Evolutionary conservation across 2,888 invertebrate species (phyloP).

Genomic region (Stegophylla sp.): DNA sequence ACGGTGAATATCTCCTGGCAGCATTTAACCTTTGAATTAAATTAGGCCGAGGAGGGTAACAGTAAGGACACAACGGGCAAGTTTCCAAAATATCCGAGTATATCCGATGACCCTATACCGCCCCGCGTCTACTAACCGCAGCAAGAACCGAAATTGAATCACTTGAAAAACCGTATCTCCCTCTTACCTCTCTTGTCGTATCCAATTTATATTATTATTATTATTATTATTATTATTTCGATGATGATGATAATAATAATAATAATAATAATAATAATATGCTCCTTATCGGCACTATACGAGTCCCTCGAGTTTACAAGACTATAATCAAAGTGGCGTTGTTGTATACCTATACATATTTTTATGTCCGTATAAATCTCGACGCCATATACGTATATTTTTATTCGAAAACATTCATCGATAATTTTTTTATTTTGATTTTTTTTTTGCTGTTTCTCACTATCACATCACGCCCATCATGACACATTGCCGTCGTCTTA

Average conservation of each 20-base stretch:
- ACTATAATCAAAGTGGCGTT: too few relatives aligned
- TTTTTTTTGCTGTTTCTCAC: too few relatives aligned
- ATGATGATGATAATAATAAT: too few relatives aligned
- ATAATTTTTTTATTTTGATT: too few relatives aligned
- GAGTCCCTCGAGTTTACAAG: background rate
- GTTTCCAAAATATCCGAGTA: slow-evolving; percentile 50
- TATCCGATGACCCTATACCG: slow-evolving; percentile 47
- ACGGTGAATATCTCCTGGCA: slow-evolving; percentile 56
- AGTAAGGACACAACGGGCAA: slow-evolving; percentile 37
- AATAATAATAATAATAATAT: slow-evolving; percentile 35
- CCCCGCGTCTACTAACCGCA: slow-evolving; percentile 7
- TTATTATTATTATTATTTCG: too few relatives aligned
- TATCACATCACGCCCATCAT: too few relatives aligned
- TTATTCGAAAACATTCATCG: too few relatives aligned
- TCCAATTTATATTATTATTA: slow-evolving; percentile 41
- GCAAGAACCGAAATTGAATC: slow-evolving; percentile 50
- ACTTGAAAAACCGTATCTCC: slow-evolving; percentile 28
- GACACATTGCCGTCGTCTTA: too few relatives aligned
- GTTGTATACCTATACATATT: too few relatives aligned
- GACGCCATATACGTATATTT: too few relatives aligned
- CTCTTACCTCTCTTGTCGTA: background rate
- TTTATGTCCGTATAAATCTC: too few relatives aligned
- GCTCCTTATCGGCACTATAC: slow-evolving; percentile 19
- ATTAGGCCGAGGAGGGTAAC: slow-evolving; percentile 48
- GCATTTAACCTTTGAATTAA: slow-evolving; percentile 58